Base-by-base conservation (phyloP, 2,113 vertebrate species). In the Pyrgilauda ruficollis region DNA sequence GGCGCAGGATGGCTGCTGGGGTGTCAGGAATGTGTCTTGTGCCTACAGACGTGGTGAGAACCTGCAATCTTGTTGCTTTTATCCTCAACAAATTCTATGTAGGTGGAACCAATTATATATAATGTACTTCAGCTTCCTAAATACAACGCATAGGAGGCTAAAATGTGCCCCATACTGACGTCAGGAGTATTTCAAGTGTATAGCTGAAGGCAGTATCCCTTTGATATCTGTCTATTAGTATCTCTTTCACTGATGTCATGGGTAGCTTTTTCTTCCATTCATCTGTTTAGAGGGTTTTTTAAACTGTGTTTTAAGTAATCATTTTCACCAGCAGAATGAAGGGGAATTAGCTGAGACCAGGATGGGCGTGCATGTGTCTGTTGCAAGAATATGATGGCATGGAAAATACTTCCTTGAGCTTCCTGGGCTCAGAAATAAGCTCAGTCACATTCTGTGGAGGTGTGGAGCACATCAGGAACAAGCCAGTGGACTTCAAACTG, bases 41-140 rank as follows among this genome's bases (percentile, higher is more conserved):
- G 84, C 77, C 69, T 79, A 59, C 41, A 79, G 68, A 53, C 12
- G 0, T 68, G 58, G 84, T 78, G 84, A 94, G 77, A 96, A 91
- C 75, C 62, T 95, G 91, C 84, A 84, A 66, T 92, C 84, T 93
- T 93, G 52, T 89, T 96, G 89, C 84, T 62, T 94, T 94, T 89
- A 73, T 87, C 91, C 80, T 69, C 87, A 55, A 84, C 77, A 93
- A 96, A 84, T 89, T 84, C 67, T 53, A 75, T 91, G 95, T 96
- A 93, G 96, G 95, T 89, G 95, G 95, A 95, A 85, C 89, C 93
- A 97, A 95, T 95, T 96, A 95, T 94, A 84, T 79, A 69, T 76
- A 87, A 95, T 91, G 66, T 68, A 63, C 93, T 95, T 91, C 73
- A 94, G 93, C 66, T 93, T 95, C 93, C 95, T 72, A 93, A 94